Evolutionary conservation across 2,113 vertebrate species (phyloP).

Genomic region (Tragelaphus imberbis): DNA sequence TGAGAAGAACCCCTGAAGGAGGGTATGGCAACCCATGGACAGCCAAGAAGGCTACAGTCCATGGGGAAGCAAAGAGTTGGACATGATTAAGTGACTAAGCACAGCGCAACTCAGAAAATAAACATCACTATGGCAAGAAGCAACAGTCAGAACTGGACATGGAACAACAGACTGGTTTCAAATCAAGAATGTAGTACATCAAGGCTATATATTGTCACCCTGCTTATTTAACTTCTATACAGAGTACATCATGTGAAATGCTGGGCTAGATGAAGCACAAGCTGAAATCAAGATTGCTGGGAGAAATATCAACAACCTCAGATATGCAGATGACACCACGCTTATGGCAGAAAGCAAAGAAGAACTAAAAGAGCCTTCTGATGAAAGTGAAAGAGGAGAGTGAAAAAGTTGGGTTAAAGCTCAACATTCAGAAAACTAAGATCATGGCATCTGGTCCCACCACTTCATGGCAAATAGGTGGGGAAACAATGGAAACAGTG

Average conservation of each 20-base stretch:
- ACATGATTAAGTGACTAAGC: not conserved
- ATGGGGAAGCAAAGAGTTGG: not conserved
- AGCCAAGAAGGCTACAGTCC: not conserved
- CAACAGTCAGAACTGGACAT: not conserved
- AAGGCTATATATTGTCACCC: not conserved
- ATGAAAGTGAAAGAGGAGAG: not conserved
- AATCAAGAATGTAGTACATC: fast-evolving
- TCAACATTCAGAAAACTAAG: not conserved
- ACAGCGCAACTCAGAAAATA: not conserved
- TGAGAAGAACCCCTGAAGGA: not conserved
- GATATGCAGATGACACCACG: not conserved
- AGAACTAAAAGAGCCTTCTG: not conserved
- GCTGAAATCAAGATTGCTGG: not conserved
- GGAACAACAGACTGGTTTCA: not conserved
- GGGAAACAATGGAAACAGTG: not conserved
- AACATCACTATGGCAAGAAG: not conserved
- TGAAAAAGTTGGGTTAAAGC: not conserved
- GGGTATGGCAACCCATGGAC: not conserved
- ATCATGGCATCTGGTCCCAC: not conserved
- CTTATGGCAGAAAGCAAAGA: fast-evolving
- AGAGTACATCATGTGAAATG: not conserved
- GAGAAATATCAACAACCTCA: not conserved
- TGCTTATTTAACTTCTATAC: not conserved
- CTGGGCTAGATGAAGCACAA: not conserved
- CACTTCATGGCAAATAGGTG: not conserved